Conservation (phyloP, 1,140 invertebrate genomes). For the Condylostylus longicornis region DNA sequence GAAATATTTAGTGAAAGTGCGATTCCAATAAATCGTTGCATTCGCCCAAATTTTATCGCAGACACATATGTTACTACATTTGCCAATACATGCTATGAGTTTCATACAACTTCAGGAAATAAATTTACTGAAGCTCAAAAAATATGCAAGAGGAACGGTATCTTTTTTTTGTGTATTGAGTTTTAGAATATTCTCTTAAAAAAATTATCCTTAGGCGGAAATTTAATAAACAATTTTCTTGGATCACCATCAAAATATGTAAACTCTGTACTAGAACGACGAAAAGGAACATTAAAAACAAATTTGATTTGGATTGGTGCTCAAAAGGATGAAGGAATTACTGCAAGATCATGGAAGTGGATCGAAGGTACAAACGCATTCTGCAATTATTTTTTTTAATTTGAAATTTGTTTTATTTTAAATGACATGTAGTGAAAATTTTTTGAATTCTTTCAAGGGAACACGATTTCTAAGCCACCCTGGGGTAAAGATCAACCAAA, state of each 20-base stretch:
- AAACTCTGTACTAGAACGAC: constrained; percentile 60
- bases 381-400: too few relatives aligned
- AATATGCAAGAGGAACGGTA: constrained; percentile 52
- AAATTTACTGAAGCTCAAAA: constrained; percentile 62
- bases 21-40: constrained; percentile 66
- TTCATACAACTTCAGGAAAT: constrained; percentile 61
- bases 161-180: constrained; percentile 3
- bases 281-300: constrained; percentile 62
- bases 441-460: constrained; percentile 36
- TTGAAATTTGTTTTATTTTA: not conserved
- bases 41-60: constrained; percentile 47
- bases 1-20: constrained; percentile 85
- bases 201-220: too few relatives aligned
- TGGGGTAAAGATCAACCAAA: constrained; percentile 92
- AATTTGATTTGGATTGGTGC: constrained; percentile 84
- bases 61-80: constrained; percentile 64
- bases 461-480: constrained; percentile 56
- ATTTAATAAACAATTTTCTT: constrained; percentile 54
- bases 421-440: not conserved
- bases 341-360: constrained; percentile 76
- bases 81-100: constrained; percentile 77
- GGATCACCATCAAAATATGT: constrained; percentile 57
- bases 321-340: constrained; percentile 68
- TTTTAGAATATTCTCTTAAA: too few relatives aligned
- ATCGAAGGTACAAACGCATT: constrained; percentile 80